Evolutionary conservation across 53 echinoderm and acorn worm genomes (phyloP).

Genomic region (Arbacia lixula): DNA sequence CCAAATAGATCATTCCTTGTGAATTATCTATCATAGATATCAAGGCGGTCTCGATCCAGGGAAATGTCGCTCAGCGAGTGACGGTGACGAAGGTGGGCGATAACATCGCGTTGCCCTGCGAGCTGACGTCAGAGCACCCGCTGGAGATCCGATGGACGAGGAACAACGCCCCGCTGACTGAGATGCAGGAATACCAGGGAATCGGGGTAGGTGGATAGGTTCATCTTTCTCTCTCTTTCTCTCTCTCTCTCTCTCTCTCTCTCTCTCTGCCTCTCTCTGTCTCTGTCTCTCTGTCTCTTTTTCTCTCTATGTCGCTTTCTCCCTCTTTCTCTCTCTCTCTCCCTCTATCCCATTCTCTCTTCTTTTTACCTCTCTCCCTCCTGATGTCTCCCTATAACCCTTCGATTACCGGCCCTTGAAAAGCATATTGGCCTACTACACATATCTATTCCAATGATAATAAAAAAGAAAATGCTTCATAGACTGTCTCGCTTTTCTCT

Average conservation of each 20-base stretch:
- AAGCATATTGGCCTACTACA: no score
- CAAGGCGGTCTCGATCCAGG: slow-evolving; percentile 70
- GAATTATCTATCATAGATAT: no score
- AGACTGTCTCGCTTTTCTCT: no score
- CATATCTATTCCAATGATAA: no score
- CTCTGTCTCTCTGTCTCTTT: not conserved
- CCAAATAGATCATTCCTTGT: no score
- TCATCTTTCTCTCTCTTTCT: not conserved
- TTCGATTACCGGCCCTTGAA: no score
- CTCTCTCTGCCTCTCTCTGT: not conserved
- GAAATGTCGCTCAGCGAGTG: slow-evolving; percentile 63
- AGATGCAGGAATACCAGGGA: slow-evolving; percentile 67
- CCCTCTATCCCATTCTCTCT: not conserved
- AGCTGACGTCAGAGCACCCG: slow-evolving; percentile 71
- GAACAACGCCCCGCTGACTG: slow-evolving; percentile 62
- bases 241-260: not conserved
- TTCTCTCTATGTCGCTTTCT: not conserved
- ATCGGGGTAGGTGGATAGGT: slow-evolving; percentile 57
- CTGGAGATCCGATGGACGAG: slow-evolving; percentile 78
- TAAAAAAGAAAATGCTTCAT: no score
- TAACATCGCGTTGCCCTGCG: slow-evolving; percentile 79
- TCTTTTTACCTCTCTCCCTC: not conserved
- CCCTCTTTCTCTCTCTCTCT: not conserved
- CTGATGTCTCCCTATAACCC: no score
- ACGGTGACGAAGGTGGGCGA: slow-evolving; percentile 67